Evolutionary conservation across 2,113 vertebrate genomes (phyloP).

Genomic region (Hymenochirus boettgeri): DNA sequence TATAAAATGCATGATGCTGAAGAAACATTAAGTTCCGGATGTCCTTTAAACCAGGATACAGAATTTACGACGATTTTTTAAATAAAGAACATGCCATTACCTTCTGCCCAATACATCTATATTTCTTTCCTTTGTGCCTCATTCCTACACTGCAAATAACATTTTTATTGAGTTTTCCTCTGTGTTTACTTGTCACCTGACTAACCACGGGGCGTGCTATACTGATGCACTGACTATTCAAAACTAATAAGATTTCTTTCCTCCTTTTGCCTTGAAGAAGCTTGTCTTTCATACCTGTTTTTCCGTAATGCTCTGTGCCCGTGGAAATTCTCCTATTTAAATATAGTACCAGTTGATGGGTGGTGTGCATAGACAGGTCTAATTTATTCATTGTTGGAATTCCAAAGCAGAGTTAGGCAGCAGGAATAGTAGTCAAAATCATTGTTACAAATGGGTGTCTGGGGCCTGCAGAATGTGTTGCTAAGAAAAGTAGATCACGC

Average conservation of each 20-base stretch:
- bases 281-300: not conserved
- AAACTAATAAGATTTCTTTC: slow-evolving; percentile 4
- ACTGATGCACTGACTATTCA: not conserved
- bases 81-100: too few relatives aligned
- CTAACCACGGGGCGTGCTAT: slow-evolving; percentile 1
- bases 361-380: not conserved
- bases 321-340: not conserved
- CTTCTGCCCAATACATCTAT: too few relatives aligned
- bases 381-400: slow-evolving; percentile 4
- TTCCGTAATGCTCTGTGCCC: not conserved
- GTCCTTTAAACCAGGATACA: too few relatives aligned
- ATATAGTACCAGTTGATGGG: not conserved
- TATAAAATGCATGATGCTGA: too few relatives aligned
- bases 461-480: not conserved
- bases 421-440: not conserved
- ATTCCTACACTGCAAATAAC: not conserved
- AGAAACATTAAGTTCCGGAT: too few relatives aligned
- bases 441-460: not conserved
- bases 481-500: not conserved
- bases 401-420: not conserved
- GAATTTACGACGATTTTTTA: too few relatives aligned
- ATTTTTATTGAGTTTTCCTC: not conserved
- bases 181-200: slow-evolving; percentile 15
- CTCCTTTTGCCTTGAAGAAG: not conserved
- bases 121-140: too few relatives aligned